These are phyloP conservation scores for Eulemur albifrons DNA, from an alignment of 2,797 vertebrate species.

Conservation along the genomic window DNA sequence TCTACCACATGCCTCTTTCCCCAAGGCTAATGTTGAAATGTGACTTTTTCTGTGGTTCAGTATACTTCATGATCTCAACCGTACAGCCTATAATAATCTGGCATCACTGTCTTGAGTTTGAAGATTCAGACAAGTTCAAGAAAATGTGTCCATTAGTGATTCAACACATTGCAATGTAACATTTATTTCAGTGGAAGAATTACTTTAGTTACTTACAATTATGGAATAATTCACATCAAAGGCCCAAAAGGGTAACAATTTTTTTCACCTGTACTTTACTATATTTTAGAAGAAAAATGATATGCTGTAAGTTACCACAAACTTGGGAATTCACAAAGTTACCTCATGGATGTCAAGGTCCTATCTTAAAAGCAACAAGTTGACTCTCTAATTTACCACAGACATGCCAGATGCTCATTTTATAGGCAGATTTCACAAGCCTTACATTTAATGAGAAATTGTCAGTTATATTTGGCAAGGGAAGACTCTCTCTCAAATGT, in stretches of 20 bases:
- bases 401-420: conserved; percentile 53
- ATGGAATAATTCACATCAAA: conserved; percentile 40
- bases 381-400: conserved; percentile 34
- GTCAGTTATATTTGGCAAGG: conserved; percentile 17
- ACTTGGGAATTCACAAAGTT: conserved; percentile 41
- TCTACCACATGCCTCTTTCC: background rate
- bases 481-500: conserved; percentile 31
- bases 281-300: conserved; percentile 34
- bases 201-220: conserved; percentile 52
- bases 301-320: background rate
- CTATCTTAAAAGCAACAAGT: conserved; percentile 43
- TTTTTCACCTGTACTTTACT: conserved; percentile 20
- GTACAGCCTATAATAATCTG: background rate
- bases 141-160: conserved; percentile 25
- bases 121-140: conserved; percentile 26
- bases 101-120: background rate
- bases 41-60: background rate
- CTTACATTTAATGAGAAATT: conserved; percentile 43
- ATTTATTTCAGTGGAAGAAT: conserved; percentile 39
- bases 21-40: background rate
- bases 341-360: conserved; percentile 36
- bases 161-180: background rate
- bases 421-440: conserved; percentile 41
- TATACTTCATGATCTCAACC: background rate
- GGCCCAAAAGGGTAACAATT: background rate